phyloP scores from a whole-genome alignment of 1,140 invertebrate genomes.

The Drosophila grimshawi region DNA sequence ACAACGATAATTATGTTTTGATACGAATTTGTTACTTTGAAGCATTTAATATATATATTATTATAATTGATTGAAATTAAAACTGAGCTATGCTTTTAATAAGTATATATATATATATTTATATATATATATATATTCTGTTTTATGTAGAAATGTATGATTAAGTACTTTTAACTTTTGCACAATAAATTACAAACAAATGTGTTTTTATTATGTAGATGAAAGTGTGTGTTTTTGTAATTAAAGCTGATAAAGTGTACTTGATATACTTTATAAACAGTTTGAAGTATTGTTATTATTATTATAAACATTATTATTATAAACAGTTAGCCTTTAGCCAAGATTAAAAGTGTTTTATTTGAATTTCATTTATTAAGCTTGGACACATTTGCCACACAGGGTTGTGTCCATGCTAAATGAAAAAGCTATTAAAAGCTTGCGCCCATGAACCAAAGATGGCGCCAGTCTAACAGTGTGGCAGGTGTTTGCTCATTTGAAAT shows the following conservation, averaged over 20 bases:
- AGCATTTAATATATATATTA: conserved; percentile 54
- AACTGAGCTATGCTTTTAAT: conserved; percentile 66
- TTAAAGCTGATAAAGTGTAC: not conserved
- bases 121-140: conserved; percentile 51
- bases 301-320: too few relatives aligned
- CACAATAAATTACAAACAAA: conserved; percentile 68
- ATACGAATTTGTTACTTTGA: conserved; percentile 67
- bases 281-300: too few relatives aligned
- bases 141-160: conserved; percentile 74
- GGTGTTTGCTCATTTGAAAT: not conserved
- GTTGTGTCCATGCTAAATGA: not conserved
- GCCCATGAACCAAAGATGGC: conserved; percentile 3
- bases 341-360: not conserved
- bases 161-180: conserved; percentile 80
- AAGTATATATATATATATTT: conserved; percentile 35
- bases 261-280: too few relatives aligned
- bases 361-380: not conserved
- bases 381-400: not conserved
- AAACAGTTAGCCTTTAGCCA: too few relatives aligned
- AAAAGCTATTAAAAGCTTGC: not conserved
- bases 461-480: not conserved
- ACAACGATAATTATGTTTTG: conserved; percentile 20
- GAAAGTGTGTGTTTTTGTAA: conserved; percentile 6
- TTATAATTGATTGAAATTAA: conserved; percentile 26
- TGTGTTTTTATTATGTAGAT: conserved; percentile 74